Conservation (phyloP, 2,797 vertebrate genomes). For the Acridotheres tristis region DNA sequence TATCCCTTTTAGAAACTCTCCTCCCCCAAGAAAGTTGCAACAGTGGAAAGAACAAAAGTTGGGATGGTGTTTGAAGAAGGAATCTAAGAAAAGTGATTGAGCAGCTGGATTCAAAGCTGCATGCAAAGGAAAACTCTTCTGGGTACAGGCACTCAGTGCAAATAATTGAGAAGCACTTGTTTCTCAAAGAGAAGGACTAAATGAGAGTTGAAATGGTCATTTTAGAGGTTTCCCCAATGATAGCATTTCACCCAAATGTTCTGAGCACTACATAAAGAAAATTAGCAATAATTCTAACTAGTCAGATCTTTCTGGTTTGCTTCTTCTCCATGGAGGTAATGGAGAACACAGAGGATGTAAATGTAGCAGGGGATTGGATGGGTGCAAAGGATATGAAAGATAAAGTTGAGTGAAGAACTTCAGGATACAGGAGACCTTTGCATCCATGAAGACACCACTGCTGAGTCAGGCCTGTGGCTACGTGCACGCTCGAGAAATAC, state of each 20-base stretch:
- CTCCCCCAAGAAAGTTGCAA: background rate
- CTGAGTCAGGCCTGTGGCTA: background rate
- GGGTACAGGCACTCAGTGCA: background rate
- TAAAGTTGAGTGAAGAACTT: background rate
- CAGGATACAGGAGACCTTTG: background rate
- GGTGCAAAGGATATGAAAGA: background rate
- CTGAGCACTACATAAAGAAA: background rate
- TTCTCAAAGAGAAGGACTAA: background rate
- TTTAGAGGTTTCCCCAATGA: background rate
- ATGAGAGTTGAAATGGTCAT: background rate
- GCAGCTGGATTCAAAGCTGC: background rate
- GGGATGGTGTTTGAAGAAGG: background rate
- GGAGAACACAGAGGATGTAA: background rate
- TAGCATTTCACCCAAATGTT: background rate
- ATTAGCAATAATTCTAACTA: too few relatives aligned
- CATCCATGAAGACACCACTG: background rate
- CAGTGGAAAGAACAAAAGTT: constrained; percentile 35
- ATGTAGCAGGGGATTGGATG: background rate
- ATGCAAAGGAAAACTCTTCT: background rate
- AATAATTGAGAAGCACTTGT: background rate
- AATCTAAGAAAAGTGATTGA: background rate
- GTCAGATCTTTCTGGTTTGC: fast-evolving
- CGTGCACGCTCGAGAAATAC: background rate
- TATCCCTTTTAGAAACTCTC: constrained; percentile 51
- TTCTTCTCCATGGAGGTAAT: fast-evolving